Evolutionary conservation across 1,140 invertebrate species (phyloP).

Genomic region (Drosophila bifasciata): DNA sequence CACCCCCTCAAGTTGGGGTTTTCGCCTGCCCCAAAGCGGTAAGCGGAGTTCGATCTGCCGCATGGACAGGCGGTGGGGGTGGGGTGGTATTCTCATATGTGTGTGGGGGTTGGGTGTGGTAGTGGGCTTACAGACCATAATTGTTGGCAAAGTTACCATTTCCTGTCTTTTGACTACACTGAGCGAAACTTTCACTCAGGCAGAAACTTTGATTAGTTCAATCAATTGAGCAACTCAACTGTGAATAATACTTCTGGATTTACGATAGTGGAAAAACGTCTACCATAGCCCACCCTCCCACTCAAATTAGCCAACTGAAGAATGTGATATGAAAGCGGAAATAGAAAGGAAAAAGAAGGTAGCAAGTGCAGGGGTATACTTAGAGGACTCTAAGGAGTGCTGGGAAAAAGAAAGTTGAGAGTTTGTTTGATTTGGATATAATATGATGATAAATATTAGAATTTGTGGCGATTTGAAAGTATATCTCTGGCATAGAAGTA

Average conservation of each 20-base stretch:
- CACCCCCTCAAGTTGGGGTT: conserved; percentile 6
- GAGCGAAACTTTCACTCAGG: conserved; percentile 36
- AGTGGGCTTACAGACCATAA: conserved; percentile 48
- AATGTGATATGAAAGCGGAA: conserved; percentile 22
- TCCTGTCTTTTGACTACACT: conserved; percentile 51
- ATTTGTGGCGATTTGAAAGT: no score
- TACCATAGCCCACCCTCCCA: background rate
- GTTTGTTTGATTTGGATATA: no score
- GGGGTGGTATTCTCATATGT: background rate
- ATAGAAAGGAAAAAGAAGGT: no score
- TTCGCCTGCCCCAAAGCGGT: conserved; percentile 36
- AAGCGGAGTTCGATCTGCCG: conserved; percentile 46
- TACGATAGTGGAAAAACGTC: background rate
- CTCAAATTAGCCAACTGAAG: conserved; percentile 38
- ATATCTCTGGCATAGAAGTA: no score
- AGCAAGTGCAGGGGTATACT: no score
- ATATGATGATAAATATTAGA: no score
- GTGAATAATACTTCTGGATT: conserved; percentile 27
- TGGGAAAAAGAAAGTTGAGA: no score
- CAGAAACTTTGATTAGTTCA: conserved; percentile 52
- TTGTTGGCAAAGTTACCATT: conserved; percentile 71
- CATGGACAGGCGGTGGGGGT: conserved; percentile 2
- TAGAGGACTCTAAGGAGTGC: no score
- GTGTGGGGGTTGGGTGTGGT: background rate
- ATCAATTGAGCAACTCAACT: conserved; percentile 38